A percentile compares a stretch with the other conserved stretches of the same genome.
These are phyloP conservation scores for Hycleus phaleratus DNA, from an alignment of 1,140 invertebrate species.

Conservation along the genomic window DNA sequence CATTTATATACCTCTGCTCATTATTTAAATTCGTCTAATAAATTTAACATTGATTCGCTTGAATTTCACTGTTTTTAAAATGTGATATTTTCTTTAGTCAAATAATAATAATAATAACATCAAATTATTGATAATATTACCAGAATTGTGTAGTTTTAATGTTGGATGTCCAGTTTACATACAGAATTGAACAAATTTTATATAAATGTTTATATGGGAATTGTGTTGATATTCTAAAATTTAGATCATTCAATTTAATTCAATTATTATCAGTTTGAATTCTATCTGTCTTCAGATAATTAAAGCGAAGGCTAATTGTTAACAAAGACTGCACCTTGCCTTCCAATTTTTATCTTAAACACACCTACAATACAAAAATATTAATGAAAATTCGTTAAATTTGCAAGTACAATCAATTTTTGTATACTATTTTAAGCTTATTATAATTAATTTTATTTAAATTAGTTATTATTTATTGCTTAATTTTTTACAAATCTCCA, in stretches of 20 bases:
- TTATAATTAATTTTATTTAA: constrained; percentile 3
- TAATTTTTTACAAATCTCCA: constrained; percentile 2
- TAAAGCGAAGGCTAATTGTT: constrained; percentile 4
- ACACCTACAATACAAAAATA: constrained; percentile 11
- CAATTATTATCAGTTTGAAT: no score
- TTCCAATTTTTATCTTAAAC: constrained; percentile 24
- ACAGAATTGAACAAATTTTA: not conserved
- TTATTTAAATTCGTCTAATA: not conserved
- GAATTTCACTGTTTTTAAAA: not conserved
- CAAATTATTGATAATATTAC: no score
- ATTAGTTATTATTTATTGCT: not conserved
- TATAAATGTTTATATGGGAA: not conserved
- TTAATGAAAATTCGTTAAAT: constrained; percentile 4
- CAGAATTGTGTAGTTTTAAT: constrained; percentile 7
- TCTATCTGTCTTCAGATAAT: not conserved
- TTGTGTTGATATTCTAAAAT: not conserved
- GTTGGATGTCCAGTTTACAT: constrained; percentile 5
- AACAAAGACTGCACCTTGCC: constrained; percentile 29
- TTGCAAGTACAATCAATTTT: constrained; percentile 21
- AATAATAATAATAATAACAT: not conserved
- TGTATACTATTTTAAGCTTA: constrained; percentile 1
- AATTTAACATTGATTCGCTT: not conserved
- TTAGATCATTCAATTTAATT: no score
- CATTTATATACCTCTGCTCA: not conserved
- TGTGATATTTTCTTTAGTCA: constrained; percentile 17